These are phyloP conservation scores for Rhopalosiphum nymphaeae DNA, from an alignment of 2,888 invertebrate species.

Conservation along the genomic window DNA sequence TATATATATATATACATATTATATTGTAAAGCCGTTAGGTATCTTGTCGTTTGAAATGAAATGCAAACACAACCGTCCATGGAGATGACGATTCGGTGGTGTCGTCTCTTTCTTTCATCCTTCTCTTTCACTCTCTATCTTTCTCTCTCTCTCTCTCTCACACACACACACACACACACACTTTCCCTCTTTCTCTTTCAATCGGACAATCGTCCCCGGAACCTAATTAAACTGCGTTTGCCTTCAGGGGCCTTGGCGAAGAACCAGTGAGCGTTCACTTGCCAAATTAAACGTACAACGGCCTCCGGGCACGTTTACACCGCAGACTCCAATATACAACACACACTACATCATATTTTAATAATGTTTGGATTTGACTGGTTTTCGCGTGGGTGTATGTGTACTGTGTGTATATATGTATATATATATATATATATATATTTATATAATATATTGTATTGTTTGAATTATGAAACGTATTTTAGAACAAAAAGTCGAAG, in stretches of 20 bases:
- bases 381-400: background rate
- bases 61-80: slow-evolving; percentile 38
- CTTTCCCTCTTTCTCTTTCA: background rate
- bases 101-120: background rate
- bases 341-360: slow-evolving; percentile 31
- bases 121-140: too few species aligned
- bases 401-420: background rate
- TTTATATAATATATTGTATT: background rate
- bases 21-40: background rate
- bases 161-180: background rate
- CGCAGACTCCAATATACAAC: background rate
- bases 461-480: slow-evolving; percentile 16
- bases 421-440: background rate
- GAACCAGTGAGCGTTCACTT: slow-evolving; percentile 43
- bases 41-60: slow-evolving; percentile 39
- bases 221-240: slow-evolving; percentile 59
- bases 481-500: slow-evolving; percentile 14
- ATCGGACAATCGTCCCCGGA: slow-evolving; percentile 31
- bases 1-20: background rate
- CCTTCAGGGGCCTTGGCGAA: slow-evolving; percentile 42
- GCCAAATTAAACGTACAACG: slow-evolving; percentile 50
- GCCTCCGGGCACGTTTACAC: slow-evolving; percentile 22
- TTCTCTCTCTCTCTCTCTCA: background rate
- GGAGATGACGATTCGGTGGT: slow-evolving; percentile 10
- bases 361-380: slow-evolving; percentile 43